phyloP scores from a whole-genome alignment of 2,888 invertebrate genomes.

The Oligia latruncula region DNA sequence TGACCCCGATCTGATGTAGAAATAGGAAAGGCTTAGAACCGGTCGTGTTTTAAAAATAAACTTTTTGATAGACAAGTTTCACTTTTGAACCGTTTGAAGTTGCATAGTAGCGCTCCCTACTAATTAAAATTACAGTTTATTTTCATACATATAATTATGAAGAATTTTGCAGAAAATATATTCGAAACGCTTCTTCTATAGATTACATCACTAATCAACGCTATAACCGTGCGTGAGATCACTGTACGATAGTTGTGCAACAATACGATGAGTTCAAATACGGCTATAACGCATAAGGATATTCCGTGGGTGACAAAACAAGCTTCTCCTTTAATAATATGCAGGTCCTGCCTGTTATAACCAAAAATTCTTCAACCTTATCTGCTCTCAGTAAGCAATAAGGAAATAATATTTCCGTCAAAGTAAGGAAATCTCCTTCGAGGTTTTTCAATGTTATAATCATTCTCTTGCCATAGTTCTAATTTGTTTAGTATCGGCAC shows the following conservation, averaged over 20 bases:
- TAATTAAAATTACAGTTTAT: not conserved
- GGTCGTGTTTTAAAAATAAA: not conserved
- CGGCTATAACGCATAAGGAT: not conserved
- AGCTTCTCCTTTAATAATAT: not conserved
- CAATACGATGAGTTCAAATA: not conserved
- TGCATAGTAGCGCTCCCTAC: not conserved
- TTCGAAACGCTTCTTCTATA: not conserved
- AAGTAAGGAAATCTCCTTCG: not conserved
- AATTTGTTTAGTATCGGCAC: not conserved
- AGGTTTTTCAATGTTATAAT: not conserved
- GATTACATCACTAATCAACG: not conserved
- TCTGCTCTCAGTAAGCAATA: not conserved
- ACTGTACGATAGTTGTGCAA: not conserved
- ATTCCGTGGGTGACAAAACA: not conserved
- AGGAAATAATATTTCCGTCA: not conserved
- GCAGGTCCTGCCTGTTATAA: not conserved
- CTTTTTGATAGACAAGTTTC: no score
- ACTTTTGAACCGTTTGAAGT: not conserved
- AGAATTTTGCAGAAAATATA: not conserved
- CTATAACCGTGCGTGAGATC: not conserved
- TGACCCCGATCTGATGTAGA: constrained; percentile 63
- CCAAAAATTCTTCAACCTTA: not conserved
- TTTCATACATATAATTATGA: not conserved
- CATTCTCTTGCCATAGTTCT: not conserved
- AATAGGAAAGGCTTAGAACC: constrained; percentile 39